Evolutionary conservation across 1,140 invertebrate species (phyloP).

Genomic region (Drosophila carrolli): DNA sequence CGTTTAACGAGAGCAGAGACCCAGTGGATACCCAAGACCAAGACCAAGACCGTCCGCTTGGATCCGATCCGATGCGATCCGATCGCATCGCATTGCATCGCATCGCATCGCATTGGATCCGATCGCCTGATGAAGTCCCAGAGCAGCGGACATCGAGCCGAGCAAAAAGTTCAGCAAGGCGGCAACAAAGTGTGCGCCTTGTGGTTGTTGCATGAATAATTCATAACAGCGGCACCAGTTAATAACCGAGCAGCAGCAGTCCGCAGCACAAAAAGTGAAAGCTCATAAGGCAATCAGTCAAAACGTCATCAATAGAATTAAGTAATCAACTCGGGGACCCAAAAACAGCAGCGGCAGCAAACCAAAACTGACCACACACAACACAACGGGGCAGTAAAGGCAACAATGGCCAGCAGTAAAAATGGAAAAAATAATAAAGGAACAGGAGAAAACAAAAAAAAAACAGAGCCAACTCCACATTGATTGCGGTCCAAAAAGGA

Average conservation of each 20-base stretch:
- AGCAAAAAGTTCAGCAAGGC: constrained; percentile 42
- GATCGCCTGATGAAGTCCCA: constrained; percentile 69
- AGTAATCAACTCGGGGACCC: constrained; percentile 75
- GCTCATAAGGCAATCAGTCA: constrained; percentile 84
- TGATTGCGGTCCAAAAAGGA: constrained; percentile 79
- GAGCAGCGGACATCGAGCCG: constrained; percentile 40
- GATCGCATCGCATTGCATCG: constrained; percentile 10
- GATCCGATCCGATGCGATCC: constrained; percentile 6
- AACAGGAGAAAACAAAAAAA: constrained; percentile 4
- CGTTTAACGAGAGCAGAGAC: constrained; percentile 66
- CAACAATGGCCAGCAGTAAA: constrained; percentile 2
- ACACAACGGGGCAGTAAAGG: constrained; percentile 48
- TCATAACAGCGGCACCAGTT: constrained; percentile 72
- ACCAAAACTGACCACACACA: constrained; percentile 81
- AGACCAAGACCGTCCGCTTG: constrained; percentile 6
- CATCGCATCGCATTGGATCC: constrained; percentile 30
- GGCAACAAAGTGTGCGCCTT: constrained; percentile 59
- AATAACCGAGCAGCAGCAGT: constrained; percentile 60
- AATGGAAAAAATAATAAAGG: constrained; percentile 2
- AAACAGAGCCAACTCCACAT: constrained; percentile 30
- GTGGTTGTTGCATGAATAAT: constrained; percentile 80
- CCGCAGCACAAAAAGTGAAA: constrained; percentile 76
- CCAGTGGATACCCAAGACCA: constrained; percentile 49
- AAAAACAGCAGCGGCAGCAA: constrained; percentile 16
- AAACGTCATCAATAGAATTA: constrained; percentile 84